Conservation (phyloP, 2,113 vertebrate species). For the Oxygymnocypris stewartii region DNA sequence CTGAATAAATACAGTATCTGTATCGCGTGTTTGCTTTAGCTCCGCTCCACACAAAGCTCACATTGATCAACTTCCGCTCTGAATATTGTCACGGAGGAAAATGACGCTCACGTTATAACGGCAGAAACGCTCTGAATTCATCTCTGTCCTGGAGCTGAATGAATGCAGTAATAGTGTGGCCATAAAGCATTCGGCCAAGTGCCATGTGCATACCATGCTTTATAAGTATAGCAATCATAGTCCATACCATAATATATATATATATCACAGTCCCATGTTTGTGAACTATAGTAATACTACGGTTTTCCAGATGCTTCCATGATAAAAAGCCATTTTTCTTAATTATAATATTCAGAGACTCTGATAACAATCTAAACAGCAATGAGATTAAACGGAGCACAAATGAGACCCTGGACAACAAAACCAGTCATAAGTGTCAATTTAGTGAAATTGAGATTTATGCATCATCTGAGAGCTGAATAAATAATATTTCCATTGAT, state of each 20-base stretch:
- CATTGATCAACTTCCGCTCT: constrained; percentile 73
- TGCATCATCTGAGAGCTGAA: no score
- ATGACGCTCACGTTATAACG: constrained; percentile 61
- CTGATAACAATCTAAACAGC: no score
- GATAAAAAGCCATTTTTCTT: neutral
- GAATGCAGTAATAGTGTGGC: neutral
- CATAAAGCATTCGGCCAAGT: neutral
- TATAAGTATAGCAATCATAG: neutral
- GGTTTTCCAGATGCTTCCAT: neutral
- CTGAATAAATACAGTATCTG: constrained; percentile 71
- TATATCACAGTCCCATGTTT: neutral
- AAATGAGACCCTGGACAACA: no score
- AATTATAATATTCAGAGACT: neutral
- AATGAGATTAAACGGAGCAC: no score
- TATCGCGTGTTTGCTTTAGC: constrained; percentile 69
- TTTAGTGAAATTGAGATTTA: no score
- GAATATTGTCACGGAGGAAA: constrained; percentile 68
- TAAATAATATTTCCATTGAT: no score
- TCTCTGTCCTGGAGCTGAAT: constrained; percentile 45
- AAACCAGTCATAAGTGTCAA: no score
- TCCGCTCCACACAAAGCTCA: constrained; percentile 68
- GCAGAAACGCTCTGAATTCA: constrained; percentile 66
- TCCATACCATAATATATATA: neutral
- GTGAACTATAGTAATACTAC: neutral
- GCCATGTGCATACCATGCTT: neutral